Conservation (phyloP, 1,140 invertebrate genomes). For the Brachionus sp. region DNA sequence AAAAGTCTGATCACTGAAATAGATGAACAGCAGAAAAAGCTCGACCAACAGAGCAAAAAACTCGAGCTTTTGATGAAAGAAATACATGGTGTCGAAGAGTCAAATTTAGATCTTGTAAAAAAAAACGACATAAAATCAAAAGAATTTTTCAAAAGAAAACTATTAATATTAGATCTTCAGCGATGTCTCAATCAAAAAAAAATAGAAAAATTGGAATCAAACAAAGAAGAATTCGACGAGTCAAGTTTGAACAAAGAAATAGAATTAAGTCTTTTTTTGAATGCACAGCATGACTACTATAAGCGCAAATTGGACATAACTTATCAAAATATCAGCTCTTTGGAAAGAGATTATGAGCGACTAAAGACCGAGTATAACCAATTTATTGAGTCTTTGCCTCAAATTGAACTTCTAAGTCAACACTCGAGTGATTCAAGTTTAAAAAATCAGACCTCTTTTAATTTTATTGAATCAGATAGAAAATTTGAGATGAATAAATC, state of each 20-base stretch:
- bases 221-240: background rate
- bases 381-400: background rate
- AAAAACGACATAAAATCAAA: background rate
- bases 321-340: background rate
- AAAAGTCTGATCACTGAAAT: background rate
- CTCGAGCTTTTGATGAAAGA: background rate
- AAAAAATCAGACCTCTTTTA: background rate
- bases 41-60: background rate
- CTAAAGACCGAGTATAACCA: background rate
- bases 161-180: slow-evolving; percentile 11
- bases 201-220: background rate
- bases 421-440: background rate
- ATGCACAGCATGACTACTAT: slow-evolving; percentile 16
- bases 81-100: background rate
- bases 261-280: background rate
- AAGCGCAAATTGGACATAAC: background rate
- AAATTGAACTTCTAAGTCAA: background rate
- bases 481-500: background rate
- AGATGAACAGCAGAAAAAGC: background rate
- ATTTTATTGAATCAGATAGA: background rate
- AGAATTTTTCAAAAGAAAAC: background rate
- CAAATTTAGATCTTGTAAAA: background rate
- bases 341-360: background rate
- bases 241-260: background rate
- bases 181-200: background rate